Conservation (phyloP, 2,113 vertebrate species). For the Lipophrys pholis region DNA sequence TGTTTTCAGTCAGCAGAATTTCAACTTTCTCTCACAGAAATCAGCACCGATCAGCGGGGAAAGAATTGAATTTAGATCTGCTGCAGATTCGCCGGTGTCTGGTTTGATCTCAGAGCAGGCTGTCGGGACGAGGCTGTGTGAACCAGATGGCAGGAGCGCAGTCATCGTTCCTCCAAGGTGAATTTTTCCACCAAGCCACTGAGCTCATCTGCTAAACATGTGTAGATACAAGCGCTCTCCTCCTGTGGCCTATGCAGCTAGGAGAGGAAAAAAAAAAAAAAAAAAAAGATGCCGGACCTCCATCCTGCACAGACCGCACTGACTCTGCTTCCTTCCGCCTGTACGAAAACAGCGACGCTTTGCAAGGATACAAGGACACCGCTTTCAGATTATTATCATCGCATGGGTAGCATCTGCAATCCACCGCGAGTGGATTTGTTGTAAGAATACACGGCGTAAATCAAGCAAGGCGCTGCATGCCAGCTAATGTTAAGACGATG, state of each 20-base stretch:
- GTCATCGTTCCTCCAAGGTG: conserved; percentile 68
- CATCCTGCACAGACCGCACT: conserved; percentile 39
- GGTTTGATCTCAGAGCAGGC: conserved; percentile 8
- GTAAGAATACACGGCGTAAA: conserved; percentile 2
- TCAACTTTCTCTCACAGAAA: no score
- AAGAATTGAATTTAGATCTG: neutral
- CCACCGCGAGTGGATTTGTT: neutral
- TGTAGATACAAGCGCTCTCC: neutral
- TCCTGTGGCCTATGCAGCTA: conserved; percentile 21
- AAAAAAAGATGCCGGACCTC: conserved; percentile 60
- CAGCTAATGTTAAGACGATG: conserved; percentile 35
- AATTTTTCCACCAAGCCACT: conserved; percentile 54
- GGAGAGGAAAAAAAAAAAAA: conserved; percentile 4
- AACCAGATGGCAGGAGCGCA: conserved; percentile 41
- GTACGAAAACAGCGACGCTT: no score
- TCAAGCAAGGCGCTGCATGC: conserved; percentile 19
- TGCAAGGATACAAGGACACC: conserved; percentile 57
- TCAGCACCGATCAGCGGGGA: no score
- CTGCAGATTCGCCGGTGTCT: neutral
- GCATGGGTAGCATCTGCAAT: conserved; percentile 7
- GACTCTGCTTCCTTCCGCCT: conserved; percentile 28
- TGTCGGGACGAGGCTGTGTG: conserved; percentile 35
- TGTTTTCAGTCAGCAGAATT: neutral
- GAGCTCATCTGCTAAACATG: conserved; percentile 15
- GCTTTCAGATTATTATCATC: conserved; percentile 14